Base-by-base conservation (phyloP, 1,140 invertebrate genomes). In the Sinonovacula constricta region DNA sequence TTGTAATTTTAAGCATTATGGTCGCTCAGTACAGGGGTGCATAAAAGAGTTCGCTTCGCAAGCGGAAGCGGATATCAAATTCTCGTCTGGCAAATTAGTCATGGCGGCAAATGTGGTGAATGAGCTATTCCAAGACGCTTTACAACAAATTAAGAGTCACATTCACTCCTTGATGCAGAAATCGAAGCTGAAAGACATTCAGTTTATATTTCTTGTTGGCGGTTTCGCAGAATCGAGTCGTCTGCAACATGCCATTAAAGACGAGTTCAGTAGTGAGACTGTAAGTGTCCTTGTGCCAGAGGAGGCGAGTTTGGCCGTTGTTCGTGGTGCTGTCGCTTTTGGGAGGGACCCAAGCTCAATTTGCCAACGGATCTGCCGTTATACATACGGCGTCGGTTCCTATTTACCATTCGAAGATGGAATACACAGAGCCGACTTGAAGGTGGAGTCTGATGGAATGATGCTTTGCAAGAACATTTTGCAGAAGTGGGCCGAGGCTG, bases 371-470 rank as follows among this genome's bases (percentile, higher is more conserved):
- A 90, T 93, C 68, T 92, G 93, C 36, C 89, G 92, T 26, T 91
- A 93, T 77, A 93, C 93, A 1, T 94, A 94, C 80, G 93, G 93
- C 3, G 92, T 94, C 3, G 93, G 93, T 3, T 92, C 93, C 7
- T 90, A 94, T 15, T 92, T 93, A 67, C 90, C 90, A 1, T 94
- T 93, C 81, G 87, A 92, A 51, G 91, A 91, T 4, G 83, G 91
- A 1, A 92, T 93, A 81, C 93, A 93, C n/a, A 79, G 86, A 77
- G 91, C 92, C 4, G 93, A 93, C 81, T 81, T 92, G 33, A 91
- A 93, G 45, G 88, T 91, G 3, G 90, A 85, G 30, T 89, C 92
- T 53, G 93, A 93, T 66, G 92, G 91, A 24, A 86, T 91, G 62
- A 89, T 92, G 67, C 92, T 93, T 90, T 93, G 93, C 84, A 91